Percentiles rank a stretch among this genome's conserved stretches.
Conservation (phyloP, 2,888 invertebrate genomes). For the Chorisops tibialis region DNA sequence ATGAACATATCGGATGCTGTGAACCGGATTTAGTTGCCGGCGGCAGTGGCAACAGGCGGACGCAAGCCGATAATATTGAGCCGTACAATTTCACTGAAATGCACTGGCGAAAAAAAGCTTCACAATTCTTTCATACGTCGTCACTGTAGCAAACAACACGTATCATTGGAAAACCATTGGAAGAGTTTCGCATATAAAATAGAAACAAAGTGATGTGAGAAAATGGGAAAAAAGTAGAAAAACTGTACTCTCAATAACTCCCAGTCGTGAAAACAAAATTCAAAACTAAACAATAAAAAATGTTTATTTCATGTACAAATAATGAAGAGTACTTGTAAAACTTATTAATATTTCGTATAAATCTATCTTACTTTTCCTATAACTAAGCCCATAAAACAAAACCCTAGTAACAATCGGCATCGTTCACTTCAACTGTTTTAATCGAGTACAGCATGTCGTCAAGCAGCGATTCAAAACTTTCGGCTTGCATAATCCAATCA, state of each 20-base stretch:
- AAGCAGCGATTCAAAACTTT: constrained; percentile 64
- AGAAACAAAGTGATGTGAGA: too few relatives aligned
- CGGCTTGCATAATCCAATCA: constrained; percentile 67
- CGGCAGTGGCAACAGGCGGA: constrained; percentile 13
- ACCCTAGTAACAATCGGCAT: constrained; percentile 67
- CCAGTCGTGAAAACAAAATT: too few relatives aligned
- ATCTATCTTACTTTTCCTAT: neutral
- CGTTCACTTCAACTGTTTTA: constrained; percentile 57
- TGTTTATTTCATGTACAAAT: too few relatives aligned
- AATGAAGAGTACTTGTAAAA: too few relatives aligned
- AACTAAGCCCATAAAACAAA: neutral
- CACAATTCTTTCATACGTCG: constrained; percentile 42
- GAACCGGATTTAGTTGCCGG: neutral
- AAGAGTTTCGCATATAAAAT: too few relatives aligned
- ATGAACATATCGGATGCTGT: constrained; percentile 28
- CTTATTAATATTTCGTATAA: too few relatives aligned
- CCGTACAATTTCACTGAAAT: constrained; percentile 47
- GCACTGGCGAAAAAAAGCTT: constrained; percentile 55
- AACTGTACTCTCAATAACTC: too few relatives aligned
- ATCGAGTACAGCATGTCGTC: constrained; percentile 70
- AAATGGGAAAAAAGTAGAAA: too few relatives aligned
- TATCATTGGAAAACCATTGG: too few relatives aligned
- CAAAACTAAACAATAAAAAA: too few relatives aligned
- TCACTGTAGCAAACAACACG: too few relatives aligned
- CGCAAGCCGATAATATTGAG: constrained; percentile 25